Evolutionary conservation across 1,140 invertebrate genomes (phyloP).

Genomic region (Delia radicum): DNA sequence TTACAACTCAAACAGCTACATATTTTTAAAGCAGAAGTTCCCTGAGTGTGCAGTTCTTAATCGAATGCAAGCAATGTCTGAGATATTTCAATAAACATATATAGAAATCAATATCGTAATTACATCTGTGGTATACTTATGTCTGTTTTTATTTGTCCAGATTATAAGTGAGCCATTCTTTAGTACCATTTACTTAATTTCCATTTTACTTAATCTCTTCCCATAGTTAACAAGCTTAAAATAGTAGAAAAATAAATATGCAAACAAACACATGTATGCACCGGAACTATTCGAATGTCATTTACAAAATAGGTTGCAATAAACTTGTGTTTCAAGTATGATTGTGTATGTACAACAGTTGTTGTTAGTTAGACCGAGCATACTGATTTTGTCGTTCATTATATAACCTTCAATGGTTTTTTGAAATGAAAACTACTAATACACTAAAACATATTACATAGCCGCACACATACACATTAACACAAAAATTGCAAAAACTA

Average conservation of each 20-base stretch:
- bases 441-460: neutral
- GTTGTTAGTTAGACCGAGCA: neutral
- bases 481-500: neutral
- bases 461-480: neutral
- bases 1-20: too few relatives aligned
- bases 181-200: too few relatives aligned
- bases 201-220: too few relatives aligned
- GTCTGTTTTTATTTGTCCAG: too few relatives aligned
- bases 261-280: neutral
- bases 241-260: neutral
- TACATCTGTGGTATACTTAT: too few relatives aligned
- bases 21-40: too few relatives aligned
- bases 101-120: too few relatives aligned
- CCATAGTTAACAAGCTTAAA: too few relatives aligned
- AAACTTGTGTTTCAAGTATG: neutral
- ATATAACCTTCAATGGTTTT: neutral
- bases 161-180: too few relatives aligned
- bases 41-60: too few relatives aligned
- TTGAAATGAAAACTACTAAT: neutral
- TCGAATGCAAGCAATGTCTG: too few relatives aligned
- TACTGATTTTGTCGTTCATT: neutral
- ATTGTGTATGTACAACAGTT: neutral
- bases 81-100: too few relatives aligned
- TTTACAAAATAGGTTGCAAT: neutral
- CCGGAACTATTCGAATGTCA: neutral